These are phyloP conservation scores for Scylla paramamosain DNA, from an alignment of 1,140 invertebrate species.

Conservation along the genomic window DNA sequence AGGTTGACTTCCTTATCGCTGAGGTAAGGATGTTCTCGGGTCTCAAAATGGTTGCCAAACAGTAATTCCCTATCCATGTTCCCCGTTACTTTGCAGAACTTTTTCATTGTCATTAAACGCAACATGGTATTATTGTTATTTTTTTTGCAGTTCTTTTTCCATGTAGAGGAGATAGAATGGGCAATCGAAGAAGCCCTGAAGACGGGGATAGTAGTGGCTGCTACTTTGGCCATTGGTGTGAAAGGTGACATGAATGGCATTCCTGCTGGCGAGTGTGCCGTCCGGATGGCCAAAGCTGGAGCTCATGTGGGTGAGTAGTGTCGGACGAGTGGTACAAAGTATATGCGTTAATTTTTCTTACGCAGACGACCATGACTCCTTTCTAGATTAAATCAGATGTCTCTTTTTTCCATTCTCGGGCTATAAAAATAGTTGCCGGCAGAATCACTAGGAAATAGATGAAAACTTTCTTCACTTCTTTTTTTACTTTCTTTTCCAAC, in stretches of 20 bases:
- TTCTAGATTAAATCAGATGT: too few species aligned
- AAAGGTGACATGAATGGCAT: constrained; percentile 79
- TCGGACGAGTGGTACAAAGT: neutral
- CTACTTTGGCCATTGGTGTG: constrained; percentile 80
- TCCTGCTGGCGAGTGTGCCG: constrained; percentile 71
- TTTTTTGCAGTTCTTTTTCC: constrained; percentile 80
- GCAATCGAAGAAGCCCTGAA: constrained; percentile 79
- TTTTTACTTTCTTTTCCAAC: too few species aligned
- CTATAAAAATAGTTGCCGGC: too few species aligned
- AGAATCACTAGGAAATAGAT: too few species aligned
- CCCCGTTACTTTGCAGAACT: too few species aligned
- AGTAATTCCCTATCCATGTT: too few species aligned
- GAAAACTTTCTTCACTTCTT: too few species aligned
- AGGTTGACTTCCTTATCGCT: constrained; percentile 80
- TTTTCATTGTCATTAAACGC: too few species aligned
- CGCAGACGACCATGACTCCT: too few species aligned
- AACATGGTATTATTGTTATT: neutral
- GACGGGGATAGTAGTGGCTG: constrained; percentile 78
- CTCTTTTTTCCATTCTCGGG: too few species aligned
- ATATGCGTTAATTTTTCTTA: too few species aligned
- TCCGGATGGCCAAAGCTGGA: constrained; percentile 80
- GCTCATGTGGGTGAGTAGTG: constrained; percentile 78
- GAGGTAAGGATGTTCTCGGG: constrained; percentile 78
- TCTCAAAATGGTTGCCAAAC: neutral
- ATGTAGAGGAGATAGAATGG: constrained; percentile 81